A percentile compares a stretch with the other conserved stretches of the same genome.
These are phyloP conservation scores for Petroica traversi DNA, from an alignment of 2,113 vertebrate genomes.

Conservation along the genomic window DNA sequence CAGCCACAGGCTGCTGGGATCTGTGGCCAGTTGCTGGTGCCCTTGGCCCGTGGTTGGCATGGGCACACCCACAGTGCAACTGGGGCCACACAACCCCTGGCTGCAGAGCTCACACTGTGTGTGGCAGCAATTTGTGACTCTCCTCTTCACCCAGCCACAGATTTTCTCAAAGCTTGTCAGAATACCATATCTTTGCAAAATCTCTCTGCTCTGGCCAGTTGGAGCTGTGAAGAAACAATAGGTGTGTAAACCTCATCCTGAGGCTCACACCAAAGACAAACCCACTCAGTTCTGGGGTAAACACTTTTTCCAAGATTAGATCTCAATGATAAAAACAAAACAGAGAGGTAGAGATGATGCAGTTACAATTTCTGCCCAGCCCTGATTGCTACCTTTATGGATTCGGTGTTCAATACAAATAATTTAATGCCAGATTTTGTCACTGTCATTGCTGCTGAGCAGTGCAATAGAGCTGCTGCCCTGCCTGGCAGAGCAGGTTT, in stretches of 20 bases:
- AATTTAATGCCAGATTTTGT: not conserved
- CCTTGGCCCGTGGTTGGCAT: too few species aligned
- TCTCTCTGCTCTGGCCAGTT: not conserved
- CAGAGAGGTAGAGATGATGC: not conserved
- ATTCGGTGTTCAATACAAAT: not conserved
- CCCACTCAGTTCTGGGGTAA: not conserved
- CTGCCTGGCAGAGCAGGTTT: not conserved
- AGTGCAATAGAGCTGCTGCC: not conserved
- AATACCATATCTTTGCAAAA: not conserved
- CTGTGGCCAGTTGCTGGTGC: not conserved
- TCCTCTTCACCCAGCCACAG: not conserved
- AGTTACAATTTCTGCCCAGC: not conserved
- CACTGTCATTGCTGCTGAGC: not conserved
- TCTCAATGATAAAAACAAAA: not conserved
- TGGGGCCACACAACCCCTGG: rapidly evolving
- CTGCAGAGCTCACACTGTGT: rapidly evolving
- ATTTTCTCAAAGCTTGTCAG: not conserved
- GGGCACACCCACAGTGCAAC: not conserved
- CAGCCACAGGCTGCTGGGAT: not conserved
- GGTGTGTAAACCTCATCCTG: not conserved
- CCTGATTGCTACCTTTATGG: not conserved
- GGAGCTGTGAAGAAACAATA: rapidly evolving
- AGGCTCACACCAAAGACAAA: not conserved
- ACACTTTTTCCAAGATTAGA: not conserved
- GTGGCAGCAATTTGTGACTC: not conserved